These are phyloP conservation scores for Drosophila anceps DNA, from an alignment of 2,888 invertebrate genomes.

Conservation along the genomic window DNA sequence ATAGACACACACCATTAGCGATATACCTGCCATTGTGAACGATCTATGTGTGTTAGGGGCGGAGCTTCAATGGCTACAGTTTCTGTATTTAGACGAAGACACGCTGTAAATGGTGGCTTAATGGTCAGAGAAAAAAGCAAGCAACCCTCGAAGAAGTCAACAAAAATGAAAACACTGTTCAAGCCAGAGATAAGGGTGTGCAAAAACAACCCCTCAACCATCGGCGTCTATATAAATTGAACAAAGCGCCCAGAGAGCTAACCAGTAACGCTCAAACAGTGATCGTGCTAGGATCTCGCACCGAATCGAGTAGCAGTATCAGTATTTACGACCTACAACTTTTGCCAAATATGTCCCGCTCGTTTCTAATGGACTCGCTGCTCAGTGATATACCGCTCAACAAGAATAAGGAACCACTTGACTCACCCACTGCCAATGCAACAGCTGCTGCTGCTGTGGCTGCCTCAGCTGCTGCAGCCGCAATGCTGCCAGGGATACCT, in stretches of 20 bases:
- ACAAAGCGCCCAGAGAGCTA: slow-evolving; percentile 41
- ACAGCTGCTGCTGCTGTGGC: slow-evolving; percentile 83
- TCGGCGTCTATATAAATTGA: slow-evolving; percentile 71
- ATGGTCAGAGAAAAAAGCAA: slow-evolving; percentile 56
- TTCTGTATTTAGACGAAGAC: slow-evolving; percentile 66
- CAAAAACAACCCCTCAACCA: slow-evolving; percentile 57
- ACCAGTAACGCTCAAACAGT: slow-evolving; percentile 72
- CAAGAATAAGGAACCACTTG: slow-evolving; percentile 75
- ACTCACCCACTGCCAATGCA: slow-evolving; percentile 63
- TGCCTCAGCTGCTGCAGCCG: slow-evolving; percentile 85
- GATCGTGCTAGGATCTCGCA: slow-evolving; percentile 71
- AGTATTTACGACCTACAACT: neutral
- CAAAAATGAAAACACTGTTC: slow-evolving; percentile 48
- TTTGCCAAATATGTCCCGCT: slow-evolving; percentile 89
- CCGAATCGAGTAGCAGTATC: neutral
- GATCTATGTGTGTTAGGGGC: slow-evolving; percentile 72
- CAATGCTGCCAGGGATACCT: slow-evolving; percentile 81
- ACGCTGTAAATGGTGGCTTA: slow-evolving; percentile 70
- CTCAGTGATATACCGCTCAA: slow-evolving; percentile 88
- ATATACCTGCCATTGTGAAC: slow-evolving; percentile 62
- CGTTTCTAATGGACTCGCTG: slow-evolving; percentile 92
- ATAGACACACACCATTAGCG: neutral
- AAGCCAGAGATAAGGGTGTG: slow-evolving; percentile 44
- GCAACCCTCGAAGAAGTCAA: slow-evolving; percentile 82
- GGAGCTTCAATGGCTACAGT: slow-evolving; percentile 81